Conservation (phyloP, 1,140 invertebrate species). For the Drosophila grimshawi region DNA sequence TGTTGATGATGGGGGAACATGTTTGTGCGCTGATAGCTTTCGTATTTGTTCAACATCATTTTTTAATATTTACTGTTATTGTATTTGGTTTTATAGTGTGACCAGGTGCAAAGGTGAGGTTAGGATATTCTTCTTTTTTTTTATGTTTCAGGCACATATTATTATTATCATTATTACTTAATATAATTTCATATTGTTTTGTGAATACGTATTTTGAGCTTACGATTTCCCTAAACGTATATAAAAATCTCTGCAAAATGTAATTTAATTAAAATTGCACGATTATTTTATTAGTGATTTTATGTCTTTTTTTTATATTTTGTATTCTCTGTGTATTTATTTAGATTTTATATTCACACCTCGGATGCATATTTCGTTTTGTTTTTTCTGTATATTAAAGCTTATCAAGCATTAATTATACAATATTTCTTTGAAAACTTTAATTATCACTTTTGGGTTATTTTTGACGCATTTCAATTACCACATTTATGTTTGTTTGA, state of each 20-base stretch:
- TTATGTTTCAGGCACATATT: too few species aligned
- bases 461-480: slow-evolving; percentile 39
- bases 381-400: slow-evolving; percentile 2
- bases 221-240: slow-evolving; percentile 5
- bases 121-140: neutral
- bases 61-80: slow-evolving; percentile 26
- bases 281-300: neutral
- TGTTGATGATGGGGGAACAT: slow-evolving; percentile 68
- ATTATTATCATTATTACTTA: too few species aligned
- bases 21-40: slow-evolving; percentile 71
- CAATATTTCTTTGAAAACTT: slow-evolving; percentile 9
- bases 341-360: neutral
- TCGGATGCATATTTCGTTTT: neutral
- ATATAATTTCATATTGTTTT: too few species aligned
- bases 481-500: slow-evolving; percentile 32
- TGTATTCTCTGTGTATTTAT: neutral
- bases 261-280: slow-evolving; percentile 12
- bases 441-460: slow-evolving; percentile 39
- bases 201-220: neutral
- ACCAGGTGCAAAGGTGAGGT: slow-evolving; percentile 20
- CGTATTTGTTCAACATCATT: slow-evolving; percentile 81
- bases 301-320: neutral
- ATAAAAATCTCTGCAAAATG: slow-evolving; percentile 9
- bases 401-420: slow-evolving; percentile 15
- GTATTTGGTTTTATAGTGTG: slow-evolving; percentile 24